Conservation (phyloP, 2,888 invertebrate species). For the Axea sp. region DNA sequence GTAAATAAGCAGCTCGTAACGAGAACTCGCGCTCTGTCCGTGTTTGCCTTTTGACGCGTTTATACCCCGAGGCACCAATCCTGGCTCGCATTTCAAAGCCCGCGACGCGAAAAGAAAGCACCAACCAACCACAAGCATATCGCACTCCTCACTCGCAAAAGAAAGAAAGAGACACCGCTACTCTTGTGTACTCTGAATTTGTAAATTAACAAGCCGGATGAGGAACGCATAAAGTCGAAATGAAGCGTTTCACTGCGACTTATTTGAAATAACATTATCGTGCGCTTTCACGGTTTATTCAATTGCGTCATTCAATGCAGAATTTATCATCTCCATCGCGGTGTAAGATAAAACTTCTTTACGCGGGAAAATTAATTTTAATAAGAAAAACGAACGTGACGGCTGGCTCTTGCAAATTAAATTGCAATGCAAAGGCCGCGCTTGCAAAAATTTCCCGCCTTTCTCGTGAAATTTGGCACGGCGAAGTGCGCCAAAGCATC, state of each 20-base stretch:
- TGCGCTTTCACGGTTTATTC: conserved; percentile 8
- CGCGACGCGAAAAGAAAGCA: conserved; percentile 31
- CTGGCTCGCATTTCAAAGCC: conserved; percentile 56
- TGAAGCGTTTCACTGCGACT: conserved; percentile 5
- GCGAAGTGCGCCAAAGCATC: too few relatives aligned
- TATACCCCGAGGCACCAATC: conserved; percentile 50
- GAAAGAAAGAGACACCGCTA: conserved; percentile 1
- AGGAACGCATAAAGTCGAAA: too few relatives aligned
- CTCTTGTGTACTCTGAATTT: conserved; percentile 38
- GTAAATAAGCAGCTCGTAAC: conserved; percentile 67
- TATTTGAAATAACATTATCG: conserved; percentile 8
- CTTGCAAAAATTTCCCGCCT: too few relatives aligned
- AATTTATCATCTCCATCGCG: too few relatives aligned
- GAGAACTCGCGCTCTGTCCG: conserved; percentile 62
- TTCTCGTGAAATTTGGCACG: too few relatives aligned
- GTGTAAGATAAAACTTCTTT: too few relatives aligned
- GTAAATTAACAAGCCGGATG: conserved; percentile 37
- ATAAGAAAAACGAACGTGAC: too few relatives aligned
- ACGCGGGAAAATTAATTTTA: too few relatives aligned
- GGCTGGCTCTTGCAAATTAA: too few relatives aligned
- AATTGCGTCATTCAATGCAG: too few relatives aligned
- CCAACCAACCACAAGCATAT: conserved; percentile 27
- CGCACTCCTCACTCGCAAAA: conserved; percentile 1
- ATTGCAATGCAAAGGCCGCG: too few relatives aligned
- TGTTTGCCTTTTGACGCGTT: conserved; percentile 54